Evolutionary conservation across 2,888 invertebrate species (phyloP), one percentile per base, ranked within the genome.

Genomic region (Celastrina argiolus): DNA sequence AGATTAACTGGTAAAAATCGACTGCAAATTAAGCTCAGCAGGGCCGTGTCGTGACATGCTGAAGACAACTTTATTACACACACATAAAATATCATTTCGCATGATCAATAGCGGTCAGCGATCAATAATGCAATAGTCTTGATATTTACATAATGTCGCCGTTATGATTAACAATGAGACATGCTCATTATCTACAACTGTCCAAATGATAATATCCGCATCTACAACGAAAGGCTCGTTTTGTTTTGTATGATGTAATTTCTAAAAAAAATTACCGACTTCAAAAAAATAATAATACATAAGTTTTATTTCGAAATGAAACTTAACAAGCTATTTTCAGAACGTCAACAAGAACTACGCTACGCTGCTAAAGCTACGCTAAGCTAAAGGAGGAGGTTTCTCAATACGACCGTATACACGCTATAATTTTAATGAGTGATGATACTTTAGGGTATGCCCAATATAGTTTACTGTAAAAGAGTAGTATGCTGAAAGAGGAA

Each of bases 1-100:
- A 61, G 61, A 61, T 61, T 59, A 18, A 36, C 61, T 36, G 22
- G 34, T 61, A 61, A 61, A 61, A 61, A 61, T 58, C 22, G 34
- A 61, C 39, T 39, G 61, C 36, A 36, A 61, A 61, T 39, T 61
- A 61, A 61, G 61, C 61, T 36, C 36, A 36, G 36, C 36, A 36
- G 61, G 22, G 39, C 39, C 39, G 22, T 14, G 2, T 6, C 22
- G 61, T 22, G 34, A 39, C 34, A 39, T 8, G 34, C 18, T 8
- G 5, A 51, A 51, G 22, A 14, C 51, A 22, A 16, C 22, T 7
- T 61, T 61, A 61, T 39, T 36, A 22, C 61, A 61, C 34, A 2
- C 18, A 22, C 22, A 1, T 61, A 39, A 39, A 61, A 14, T 61
- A 22, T 22, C 4, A 36, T 39, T 26, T 61, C 31, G n/a, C n/a